These are phyloP conservation scores for Scophthalmus maximus DNA, from an alignment of 2,113 vertebrate genomes.

Conservation along the genomic window DNA sequence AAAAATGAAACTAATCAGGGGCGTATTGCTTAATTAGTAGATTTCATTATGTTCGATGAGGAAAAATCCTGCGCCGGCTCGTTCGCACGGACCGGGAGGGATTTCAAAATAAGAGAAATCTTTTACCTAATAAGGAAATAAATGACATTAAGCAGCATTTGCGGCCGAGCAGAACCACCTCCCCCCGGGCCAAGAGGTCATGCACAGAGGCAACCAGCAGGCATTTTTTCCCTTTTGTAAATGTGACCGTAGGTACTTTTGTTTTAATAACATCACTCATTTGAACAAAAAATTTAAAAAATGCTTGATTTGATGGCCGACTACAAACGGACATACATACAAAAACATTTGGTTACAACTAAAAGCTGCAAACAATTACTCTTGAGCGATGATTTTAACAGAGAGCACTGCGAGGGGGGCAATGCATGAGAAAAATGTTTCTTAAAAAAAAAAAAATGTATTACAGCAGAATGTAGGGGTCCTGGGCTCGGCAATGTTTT, in stretches of 20 bases:
- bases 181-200: conserved; percentile 73
- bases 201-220: conserved; percentile 81
- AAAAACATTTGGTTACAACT: conserved; percentile 21
- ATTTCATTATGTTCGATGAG: conserved; percentile 59
- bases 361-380: conserved; percentile 43
- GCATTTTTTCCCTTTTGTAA: conserved; percentile 74
- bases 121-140: conserved; percentile 58
- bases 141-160: conserved; percentile 81
- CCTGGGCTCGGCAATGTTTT: conserved; percentile 8
- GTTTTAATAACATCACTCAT: conserved; percentile 55
- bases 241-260: conserved; percentile 63
- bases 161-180: conserved; percentile 47
- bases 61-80: conserved; percentile 36
- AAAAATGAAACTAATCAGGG: conserved; percentile 58
- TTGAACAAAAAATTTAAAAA: conserved; percentile 73
- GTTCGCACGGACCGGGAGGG: conserved; percentile 35
- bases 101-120: conserved; percentile 42
- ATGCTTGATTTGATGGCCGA: conserved; percentile 63
- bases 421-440: not conserved
- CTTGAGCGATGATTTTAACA: conserved; percentile 19
- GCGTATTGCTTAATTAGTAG: conserved; percentile 80
- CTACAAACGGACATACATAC: conserved; percentile 40
- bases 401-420: conserved; percentile 15
- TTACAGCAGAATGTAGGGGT: conserved; percentile 63
- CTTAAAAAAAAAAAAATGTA: too few relatives aligned